Evolutionary conservation across 2,113 vertebrate species (phyloP).

Genomic region (Hemiscyllium ocellatum): DNA sequence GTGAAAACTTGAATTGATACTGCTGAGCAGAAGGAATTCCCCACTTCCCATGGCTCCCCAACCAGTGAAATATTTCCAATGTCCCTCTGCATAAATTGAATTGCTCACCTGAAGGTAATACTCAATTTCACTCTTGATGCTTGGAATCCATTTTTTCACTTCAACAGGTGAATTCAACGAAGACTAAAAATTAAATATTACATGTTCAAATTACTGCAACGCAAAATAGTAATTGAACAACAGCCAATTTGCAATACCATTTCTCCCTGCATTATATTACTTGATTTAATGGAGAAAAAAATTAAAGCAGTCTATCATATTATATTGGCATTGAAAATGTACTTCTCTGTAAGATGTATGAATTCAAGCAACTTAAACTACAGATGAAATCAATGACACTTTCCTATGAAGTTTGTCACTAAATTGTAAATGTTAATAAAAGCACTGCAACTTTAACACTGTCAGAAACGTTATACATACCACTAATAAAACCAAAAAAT

Average conservation of each 20-base stretch:
- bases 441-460: neutral
- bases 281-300: neutral
- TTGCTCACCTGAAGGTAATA: conserved; percentile 61
- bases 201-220: neutral
- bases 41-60: neutral
- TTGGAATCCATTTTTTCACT: conserved; percentile 67
- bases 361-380: neutral
- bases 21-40: neutral
- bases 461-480: neutral
- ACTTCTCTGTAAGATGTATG: neutral
- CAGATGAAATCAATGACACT: neutral
- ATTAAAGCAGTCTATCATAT: neutral
- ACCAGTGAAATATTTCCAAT: neutral
- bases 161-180: conserved; percentile 55
- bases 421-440: neutral
- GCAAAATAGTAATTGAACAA: neutral
- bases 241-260: neutral
- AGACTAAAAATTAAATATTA: conserved; percentile 46
- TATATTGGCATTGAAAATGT: neutral
- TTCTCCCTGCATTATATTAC: neutral
- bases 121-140: conserved; percentile 67
- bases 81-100: neutral
- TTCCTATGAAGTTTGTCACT: neutral
- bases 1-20: neutral
- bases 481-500: neutral